Conservation (phyloP, 92 coral and sea anemone genomes). For the Muricea muricata region DNA sequence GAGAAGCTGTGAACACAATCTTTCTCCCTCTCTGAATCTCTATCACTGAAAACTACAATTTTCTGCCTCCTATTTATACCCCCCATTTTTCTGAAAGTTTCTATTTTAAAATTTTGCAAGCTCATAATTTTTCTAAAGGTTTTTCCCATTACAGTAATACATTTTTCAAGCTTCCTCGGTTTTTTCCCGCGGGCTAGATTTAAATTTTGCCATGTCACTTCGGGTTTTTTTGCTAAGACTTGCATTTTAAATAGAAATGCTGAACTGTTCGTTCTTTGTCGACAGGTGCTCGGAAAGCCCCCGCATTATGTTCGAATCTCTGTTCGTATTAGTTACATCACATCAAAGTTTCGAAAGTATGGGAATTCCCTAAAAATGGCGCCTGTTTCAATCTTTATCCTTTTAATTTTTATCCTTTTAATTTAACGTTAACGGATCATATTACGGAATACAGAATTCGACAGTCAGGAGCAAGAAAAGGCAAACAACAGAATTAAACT, state of each 20-base stretch:
- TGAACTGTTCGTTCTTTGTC: slow-evolving; percentile 21
- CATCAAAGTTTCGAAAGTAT: background rate
- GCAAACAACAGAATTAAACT: too few relatives aligned
- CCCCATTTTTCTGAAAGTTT: background rate
- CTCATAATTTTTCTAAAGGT: background rate
- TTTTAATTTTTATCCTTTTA: too few relatives aligned
- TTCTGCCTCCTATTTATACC: slow-evolving; percentile 1
- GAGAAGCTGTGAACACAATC: too few relatives aligned
- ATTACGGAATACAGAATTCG: too few relatives aligned
- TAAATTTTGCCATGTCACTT: background rate
- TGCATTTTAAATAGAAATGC: background rate
- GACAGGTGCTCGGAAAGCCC: background rate
- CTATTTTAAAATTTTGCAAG: background rate
- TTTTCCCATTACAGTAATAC: background rate
- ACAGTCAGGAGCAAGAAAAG: too few relatives aligned
- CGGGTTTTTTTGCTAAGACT: background rate
- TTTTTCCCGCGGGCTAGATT: background rate
- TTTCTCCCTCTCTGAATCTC: background rate
- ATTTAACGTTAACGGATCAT: too few relatives aligned
- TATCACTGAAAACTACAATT: background rate
- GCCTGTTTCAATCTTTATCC: too few relatives aligned
- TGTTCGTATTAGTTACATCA: background rate
- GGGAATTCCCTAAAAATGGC: background rate
- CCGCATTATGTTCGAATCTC: background rate
- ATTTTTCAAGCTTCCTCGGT: background rate